These are phyloP conservation scores for Eilema sororculum DNA, from an alignment of 2,888 invertebrate species.

Conservation along the genomic window DNA sequence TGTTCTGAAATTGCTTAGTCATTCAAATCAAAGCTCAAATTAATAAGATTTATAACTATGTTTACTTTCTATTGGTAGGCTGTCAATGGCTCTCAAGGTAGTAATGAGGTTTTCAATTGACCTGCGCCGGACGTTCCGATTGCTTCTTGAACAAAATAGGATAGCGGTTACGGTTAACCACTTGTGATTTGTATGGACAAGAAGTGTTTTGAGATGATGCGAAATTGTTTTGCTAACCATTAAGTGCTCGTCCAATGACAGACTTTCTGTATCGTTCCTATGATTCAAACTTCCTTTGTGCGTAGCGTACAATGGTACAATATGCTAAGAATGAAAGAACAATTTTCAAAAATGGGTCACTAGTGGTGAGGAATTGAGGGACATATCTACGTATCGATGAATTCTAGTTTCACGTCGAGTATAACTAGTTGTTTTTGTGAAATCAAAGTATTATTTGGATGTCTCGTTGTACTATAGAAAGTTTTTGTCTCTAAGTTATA, in stretches of 20 bases:
- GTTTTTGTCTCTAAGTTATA: no score
- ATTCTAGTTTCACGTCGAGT: no score
- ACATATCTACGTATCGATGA: no score
- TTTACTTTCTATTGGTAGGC: conserved; percentile 11
- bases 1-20: background rate
- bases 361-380: no score
- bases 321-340: no score
- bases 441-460: no score
- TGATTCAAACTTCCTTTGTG: no score
- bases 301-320: no score
- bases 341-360: no score
- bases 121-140: conserved; percentile 14
- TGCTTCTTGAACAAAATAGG: conserved; percentile 16
- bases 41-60: conserved; percentile 8
- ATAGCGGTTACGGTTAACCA: conserved; percentile 23
- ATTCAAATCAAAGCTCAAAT: background rate
- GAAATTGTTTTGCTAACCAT: background rate
- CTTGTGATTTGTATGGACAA: background rate
- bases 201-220: background rate
- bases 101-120: conserved; percentile 40
- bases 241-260: no score
- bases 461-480: no score
- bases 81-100: conserved; percentile 27
- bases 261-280: background rate
- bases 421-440: no score